These are phyloP conservation scores for Argya squamiceps DNA, from an alignment of 2,797 vertebrate genomes.

Conservation along the genomic window DNA sequence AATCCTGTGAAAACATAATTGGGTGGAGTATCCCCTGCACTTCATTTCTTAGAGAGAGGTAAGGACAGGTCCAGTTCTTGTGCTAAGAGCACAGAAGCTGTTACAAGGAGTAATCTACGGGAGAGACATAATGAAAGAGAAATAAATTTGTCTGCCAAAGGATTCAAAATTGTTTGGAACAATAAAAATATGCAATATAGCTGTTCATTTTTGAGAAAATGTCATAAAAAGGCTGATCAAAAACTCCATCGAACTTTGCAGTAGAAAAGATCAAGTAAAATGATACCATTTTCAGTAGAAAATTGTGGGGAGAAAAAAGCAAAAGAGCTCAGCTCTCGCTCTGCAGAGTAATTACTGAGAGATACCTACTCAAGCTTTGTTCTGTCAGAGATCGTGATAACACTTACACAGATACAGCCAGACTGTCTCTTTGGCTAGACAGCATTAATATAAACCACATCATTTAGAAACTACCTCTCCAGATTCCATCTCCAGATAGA, in stretches of 20 bases:
- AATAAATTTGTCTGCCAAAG: background rate
- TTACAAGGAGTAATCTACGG: background rate
- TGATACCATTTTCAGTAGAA: slow-evolving; percentile 30
- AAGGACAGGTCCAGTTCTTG: background rate
- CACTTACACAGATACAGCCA: slow-evolving; percentile 36
- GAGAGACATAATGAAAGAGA: background rate
- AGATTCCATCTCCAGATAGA: slow-evolving; percentile 23
- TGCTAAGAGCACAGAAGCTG: background rate
- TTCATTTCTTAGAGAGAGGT: background rate
- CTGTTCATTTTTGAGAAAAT: background rate
- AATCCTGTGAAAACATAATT: background rate
- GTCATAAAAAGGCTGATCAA: slow-evolving; percentile 34
- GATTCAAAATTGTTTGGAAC: background rate
- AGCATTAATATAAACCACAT: slow-evolving; percentile 42
- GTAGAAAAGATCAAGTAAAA: slow-evolving; percentile 34
- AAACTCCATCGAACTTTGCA: slow-evolving; percentile 28
- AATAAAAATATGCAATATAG: background rate
- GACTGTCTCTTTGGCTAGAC: slow-evolving; percentile 64
- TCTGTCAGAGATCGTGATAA: slow-evolving; percentile 32
- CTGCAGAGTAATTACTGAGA: slow-evolving; percentile 14
- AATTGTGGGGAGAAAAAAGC: slow-evolving; percentile 31
- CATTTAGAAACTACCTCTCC: slow-evolving; percentile 52
- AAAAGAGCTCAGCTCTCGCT: background rate
- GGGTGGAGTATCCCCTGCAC: background rate
- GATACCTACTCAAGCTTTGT: slow-evolving; percentile 58